Evolutionary conservation across 30 jellyfish, hydroid and myxozoan genomes (phyloP).

Genomic region (Sanderia malayensis): DNA sequence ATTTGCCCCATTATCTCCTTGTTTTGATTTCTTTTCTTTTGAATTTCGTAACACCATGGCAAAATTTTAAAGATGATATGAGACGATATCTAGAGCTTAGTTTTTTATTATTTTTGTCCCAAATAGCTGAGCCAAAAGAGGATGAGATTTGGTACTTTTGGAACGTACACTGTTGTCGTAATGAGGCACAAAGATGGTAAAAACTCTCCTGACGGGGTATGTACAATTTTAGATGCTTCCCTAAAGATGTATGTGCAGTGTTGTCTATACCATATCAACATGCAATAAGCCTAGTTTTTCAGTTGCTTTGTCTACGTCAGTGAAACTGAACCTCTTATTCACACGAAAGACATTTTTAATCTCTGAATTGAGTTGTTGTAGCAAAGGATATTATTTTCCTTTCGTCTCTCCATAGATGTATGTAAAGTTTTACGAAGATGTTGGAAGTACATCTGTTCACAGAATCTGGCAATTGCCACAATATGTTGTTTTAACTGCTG

Average conservation of each 20-base stretch:
- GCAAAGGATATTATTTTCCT: too few relatives aligned
- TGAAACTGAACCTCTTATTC: too few relatives aligned
- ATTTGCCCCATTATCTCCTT: background rate
- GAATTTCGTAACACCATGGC: too few relatives aligned
- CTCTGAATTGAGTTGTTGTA: too few relatives aligned
- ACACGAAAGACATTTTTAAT: too few relatives aligned
- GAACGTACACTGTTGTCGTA: constrained; percentile 71
- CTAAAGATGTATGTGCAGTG: too few relatives aligned
- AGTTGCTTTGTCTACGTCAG: too few relatives aligned
- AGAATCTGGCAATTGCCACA: constrained; percentile 98
- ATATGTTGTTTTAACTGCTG: constrained; percentile 91
- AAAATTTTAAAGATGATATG: too few relatives aligned
- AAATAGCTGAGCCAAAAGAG: constrained; percentile 37
- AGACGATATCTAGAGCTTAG: background rate
- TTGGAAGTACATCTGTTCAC: constrained; percentile 80
- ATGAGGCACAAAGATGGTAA: constrained; percentile 34
- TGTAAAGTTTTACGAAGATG: constrained; percentile 71
- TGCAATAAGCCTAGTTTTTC: too few relatives aligned
- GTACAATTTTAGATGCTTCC: too few relatives aligned
- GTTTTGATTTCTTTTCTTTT: background rate
- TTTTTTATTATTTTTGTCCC: background rate
- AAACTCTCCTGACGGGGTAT: constrained; percentile 39
- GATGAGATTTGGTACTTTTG: constrained; percentile 85
- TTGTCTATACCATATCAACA: too few relatives aligned
- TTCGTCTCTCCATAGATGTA: constrained; percentile 57